A percentile compares a stretch with the other conserved stretches of the same genome.
phyloP scores from a whole-genome alignment of 2,797 vertebrate genomes.

The Gymnoscopelus microlampas region DNA sequence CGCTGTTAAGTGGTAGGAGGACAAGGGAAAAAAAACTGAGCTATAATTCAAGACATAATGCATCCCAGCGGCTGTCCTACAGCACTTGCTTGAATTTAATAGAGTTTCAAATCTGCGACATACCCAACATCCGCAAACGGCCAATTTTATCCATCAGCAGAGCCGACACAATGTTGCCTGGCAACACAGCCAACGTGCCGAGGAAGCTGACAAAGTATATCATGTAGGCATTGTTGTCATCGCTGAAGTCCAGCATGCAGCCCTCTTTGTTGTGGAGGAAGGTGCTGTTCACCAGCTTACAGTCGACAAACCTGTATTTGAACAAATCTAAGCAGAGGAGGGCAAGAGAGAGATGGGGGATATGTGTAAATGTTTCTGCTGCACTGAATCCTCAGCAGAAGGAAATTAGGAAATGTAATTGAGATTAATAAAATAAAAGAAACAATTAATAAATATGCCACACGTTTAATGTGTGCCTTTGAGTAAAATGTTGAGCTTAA shows the following conservation, averaged over 20 bases:
- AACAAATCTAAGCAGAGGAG: constrained; percentile 74
- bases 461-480: too few relatives aligned
- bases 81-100: neutral
- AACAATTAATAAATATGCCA: too few relatives aligned
- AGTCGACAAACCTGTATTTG: constrained; percentile 93
- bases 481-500: too few relatives aligned
- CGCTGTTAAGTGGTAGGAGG: constrained; percentile 72
- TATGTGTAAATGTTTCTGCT: neutral
- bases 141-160: constrained; percentile 98
- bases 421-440: too few relatives aligned
- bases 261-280: constrained; percentile 98
- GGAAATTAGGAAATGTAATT: neutral
- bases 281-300: constrained; percentile 91
- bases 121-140: constrained; percentile 95
- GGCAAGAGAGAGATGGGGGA: neutral
- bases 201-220: constrained; percentile 98
- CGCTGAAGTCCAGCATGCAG: constrained; percentile 94
- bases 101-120: constrained; percentile 18
- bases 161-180: constrained; percentile 95
- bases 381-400: neutral
- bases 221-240: constrained; percentile 98
- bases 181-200: constrained; percentile 93
- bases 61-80: too few relatives aligned
- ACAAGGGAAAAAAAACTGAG: neutral
- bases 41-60: too few relatives aligned